phyloP scores from a whole-genome alignment of 1,140 invertebrate species.

The Daktulosphaira vitifoliae region DNA sequence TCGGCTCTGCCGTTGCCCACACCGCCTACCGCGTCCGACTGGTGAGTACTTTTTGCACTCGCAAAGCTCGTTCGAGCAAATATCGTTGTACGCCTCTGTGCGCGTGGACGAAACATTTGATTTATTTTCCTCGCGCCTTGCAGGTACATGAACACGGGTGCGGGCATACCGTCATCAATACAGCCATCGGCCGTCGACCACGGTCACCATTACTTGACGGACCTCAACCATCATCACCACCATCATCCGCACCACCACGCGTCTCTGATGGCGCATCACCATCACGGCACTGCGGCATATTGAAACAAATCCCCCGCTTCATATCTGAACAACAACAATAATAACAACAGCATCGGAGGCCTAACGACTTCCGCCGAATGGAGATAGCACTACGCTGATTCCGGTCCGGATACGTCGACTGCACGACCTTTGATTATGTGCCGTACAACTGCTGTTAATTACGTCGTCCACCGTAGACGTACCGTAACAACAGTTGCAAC shows the following conservation, averaged over 20 bases:
- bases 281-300: slow-evolving; percentile 39
- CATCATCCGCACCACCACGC: slow-evolving; percentile 34
- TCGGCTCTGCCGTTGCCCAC: slow-evolving; percentile 28
- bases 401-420: not conserved
- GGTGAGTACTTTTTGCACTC: no score
- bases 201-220: slow-evolving; percentile 45
- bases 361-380: not conserved
- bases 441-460: no score
- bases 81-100: no score
- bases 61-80: no score
- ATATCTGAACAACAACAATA: slow-evolving; percentile 3
- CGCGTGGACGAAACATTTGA: slow-evolving; percentile 36
- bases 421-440: no score
- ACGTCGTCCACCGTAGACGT: no score
- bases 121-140: no score
- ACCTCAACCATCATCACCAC: slow-evolving; percentile 46
- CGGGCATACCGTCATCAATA: not conserved
- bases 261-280: slow-evolving; percentile 33
- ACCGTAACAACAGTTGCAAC: no score
- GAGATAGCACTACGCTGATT: not conserved
- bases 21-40: slow-evolving; percentile 45
- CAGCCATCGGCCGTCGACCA: slow-evolving; percentile 48
- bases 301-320: slow-evolving; percentile 39
- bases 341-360: not conserved
- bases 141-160: slow-evolving; percentile 24